phyloP scores from a whole-genome alignment of 35 echinoderm and acorn worm genomes.

The Diadema setosum region DNA sequence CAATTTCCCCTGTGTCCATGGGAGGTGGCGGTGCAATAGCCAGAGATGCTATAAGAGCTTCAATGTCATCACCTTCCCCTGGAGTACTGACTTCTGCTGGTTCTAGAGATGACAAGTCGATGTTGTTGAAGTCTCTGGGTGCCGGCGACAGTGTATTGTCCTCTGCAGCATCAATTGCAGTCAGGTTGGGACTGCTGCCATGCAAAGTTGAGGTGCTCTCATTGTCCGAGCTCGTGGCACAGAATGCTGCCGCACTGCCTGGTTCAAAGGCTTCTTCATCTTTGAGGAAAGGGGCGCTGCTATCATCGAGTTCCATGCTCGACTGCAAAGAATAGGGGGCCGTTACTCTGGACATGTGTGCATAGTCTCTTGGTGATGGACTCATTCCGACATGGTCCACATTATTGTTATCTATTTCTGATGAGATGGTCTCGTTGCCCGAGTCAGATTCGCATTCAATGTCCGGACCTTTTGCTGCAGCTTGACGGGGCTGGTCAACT shows the following conservation, averaged over 20 bases:
- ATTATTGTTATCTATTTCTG: constrained; percentile 75
- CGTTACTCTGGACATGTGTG: neutral
- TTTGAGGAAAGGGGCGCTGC: neutral
- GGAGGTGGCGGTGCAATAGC: constrained; percentile 80
- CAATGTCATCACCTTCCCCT: constrained; percentile 17
- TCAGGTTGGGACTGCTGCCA: constrained; percentile 41
- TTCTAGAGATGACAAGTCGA: neutral
- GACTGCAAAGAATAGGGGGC: neutral
- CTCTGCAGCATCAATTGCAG: constrained; percentile 27
- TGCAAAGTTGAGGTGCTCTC: constrained; percentile 62
- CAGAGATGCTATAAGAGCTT: constrained; percentile 74
- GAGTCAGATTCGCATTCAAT: constrained; percentile 88
- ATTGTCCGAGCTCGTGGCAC: constrained; percentile 42
- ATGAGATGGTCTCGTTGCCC: constrained; percentile 96
- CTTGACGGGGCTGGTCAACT: neutral
- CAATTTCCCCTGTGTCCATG: neutral
- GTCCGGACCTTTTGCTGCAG: constrained; percentile 15
- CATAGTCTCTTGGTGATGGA: constrained; percentile 57
- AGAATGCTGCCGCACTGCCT: neutral
- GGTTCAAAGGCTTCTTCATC: neutral
- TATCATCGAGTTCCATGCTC: neutral
- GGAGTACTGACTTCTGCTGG: neutral
- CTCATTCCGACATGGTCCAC: constrained; percentile 29
- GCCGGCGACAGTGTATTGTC: neutral
- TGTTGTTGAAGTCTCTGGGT: neutral